Evolutionary conservation across 2,888 invertebrate species (phyloP).

Genomic region (Scaptomyza reducta): DNA sequence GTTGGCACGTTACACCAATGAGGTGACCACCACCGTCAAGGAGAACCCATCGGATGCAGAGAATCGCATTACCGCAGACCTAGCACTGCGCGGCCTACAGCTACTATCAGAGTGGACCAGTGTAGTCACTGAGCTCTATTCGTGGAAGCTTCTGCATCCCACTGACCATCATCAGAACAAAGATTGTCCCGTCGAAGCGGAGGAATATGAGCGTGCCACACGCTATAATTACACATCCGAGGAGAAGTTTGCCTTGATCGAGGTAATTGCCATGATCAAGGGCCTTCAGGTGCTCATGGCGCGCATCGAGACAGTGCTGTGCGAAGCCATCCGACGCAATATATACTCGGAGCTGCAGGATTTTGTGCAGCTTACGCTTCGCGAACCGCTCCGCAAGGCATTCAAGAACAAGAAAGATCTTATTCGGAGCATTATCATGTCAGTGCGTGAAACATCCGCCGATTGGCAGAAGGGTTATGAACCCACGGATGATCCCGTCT

Average conservation of each 20-base stretch:
- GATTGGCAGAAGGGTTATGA: conserved; percentile 98
- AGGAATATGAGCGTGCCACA: conserved; percentile 98
- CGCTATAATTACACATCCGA: conserved; percentile 98
- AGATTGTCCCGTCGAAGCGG: conserved; percentile 97
- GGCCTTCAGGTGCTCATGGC: conserved; percentile 98
- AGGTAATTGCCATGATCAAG: conserved; percentile 99
- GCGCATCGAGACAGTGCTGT: conserved; percentile 98
- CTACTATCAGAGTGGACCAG: conserved; percentile 98
- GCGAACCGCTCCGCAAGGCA: conserved; percentile 97
- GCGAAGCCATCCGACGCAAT: conserved; percentile 94
- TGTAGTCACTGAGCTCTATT: conserved; percentile 97
- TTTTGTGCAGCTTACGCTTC: conserved; percentile 94
- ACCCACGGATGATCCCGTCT: conserved; percentile 95
- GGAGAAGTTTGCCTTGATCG: conserved; percentile 98
- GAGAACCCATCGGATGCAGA: conserved; percentile 96
- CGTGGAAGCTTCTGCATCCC: conserved; percentile 99
- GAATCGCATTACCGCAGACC: conserved; percentile 94
- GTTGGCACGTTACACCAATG: conserved; percentile 94
- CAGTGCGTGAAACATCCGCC: conserved; percentile 98
- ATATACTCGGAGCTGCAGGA: conserved; percentile 98
- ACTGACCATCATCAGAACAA: conserved; percentile 98
- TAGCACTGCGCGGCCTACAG: conserved; percentile 96
- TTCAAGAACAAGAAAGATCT: conserved; percentile 99
- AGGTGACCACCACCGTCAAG: conserved; percentile 94
- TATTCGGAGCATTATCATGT: conserved; percentile 97